Percentiles rank a stretch among this genome's conserved stretches.
These are phyloP conservation scores for Temnothorax rugatulus DNA, from an alignment of 2,888 invertebrate species.

Conservation along the genomic window DNA sequence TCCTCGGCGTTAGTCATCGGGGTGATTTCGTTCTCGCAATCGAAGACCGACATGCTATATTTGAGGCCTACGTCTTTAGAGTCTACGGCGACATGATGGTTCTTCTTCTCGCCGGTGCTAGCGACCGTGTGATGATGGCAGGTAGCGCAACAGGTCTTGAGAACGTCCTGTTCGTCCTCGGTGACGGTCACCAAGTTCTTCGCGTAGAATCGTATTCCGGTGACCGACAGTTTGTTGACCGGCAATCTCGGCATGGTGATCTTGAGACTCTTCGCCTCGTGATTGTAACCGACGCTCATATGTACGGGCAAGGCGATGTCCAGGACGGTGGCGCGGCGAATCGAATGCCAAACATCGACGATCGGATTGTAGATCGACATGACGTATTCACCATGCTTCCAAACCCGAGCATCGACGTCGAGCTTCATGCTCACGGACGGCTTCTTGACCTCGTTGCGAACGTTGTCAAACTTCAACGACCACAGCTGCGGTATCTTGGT, in stretches of 20 bases:
- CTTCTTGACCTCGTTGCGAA: constrained; percentile 33
- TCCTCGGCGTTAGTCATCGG: constrained; percentile 61
- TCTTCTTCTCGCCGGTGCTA: constrained; percentile 77
- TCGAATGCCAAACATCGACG: constrained; percentile 85
- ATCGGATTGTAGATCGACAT: constrained; percentile 86
- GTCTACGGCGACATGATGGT: constrained; percentile 67
- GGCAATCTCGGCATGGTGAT: constrained; percentile 79
- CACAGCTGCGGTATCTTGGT: constrained; percentile 79
- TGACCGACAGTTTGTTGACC: constrained; percentile 73
- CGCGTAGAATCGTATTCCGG: constrained; percentile 80
- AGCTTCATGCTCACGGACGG: constrained; percentile 73
- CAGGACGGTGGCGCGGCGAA: constrained; percentile 78
- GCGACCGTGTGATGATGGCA: constrained; percentile 80
- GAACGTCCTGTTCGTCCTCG: constrained; percentile 77
- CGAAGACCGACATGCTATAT: constrained; percentile 72
- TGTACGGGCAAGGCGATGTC: constrained; percentile 81
- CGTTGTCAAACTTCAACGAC: constrained; percentile 75
- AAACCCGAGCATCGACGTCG: constrained; percentile 78
- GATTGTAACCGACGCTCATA: constrained; percentile 77
- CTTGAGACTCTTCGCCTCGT: constrained; percentile 78
- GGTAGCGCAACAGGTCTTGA: constrained; percentile 80
- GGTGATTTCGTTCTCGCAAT: constrained; percentile 78
- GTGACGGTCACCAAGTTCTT: constrained; percentile 82
- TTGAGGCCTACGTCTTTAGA: constrained; percentile 78
- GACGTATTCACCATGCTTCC: constrained; percentile 81